A percentile compares a stretch with the other conserved stretches of the same genome.
Conservation (phyloP, 2,113 vertebrate genomes). For the Lepus europaeus region DNA sequence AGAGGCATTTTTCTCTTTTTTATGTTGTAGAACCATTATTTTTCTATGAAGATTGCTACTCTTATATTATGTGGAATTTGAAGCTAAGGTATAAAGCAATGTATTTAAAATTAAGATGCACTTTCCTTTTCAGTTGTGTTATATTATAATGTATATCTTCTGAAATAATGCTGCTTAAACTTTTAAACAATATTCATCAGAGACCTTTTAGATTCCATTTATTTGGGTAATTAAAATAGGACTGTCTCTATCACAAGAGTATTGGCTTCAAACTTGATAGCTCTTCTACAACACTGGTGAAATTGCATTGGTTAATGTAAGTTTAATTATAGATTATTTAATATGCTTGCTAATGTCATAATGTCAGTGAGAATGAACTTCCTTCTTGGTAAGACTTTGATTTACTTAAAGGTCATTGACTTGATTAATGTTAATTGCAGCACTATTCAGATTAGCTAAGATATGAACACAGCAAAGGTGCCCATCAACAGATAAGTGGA, state of each 20-base stretch:
- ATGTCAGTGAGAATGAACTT: slow-evolving; percentile 20
- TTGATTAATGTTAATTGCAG: not conserved
- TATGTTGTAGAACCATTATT: not conserved
- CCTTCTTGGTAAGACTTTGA: not conserved
- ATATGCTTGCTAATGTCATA: not conserved
- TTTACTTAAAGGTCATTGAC: slow-evolving; percentile 49
- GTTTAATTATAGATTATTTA: slow-evolving; percentile 47
- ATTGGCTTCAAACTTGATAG: not conserved
- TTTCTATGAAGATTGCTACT: not conserved
- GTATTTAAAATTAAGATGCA: not conserved
- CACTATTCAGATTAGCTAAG: no score
- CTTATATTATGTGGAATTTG: not conserved
- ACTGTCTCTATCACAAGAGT: not conserved
- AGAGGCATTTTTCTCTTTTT: not conserved
- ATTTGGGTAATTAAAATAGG: slow-evolving; percentile 41
- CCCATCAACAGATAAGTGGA: no score
- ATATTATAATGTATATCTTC: not conserved
- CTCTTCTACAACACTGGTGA: not conserved
- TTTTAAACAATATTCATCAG: not conserved
- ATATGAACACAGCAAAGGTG: no score
- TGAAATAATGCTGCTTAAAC: not conserved
- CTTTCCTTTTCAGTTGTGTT: not conserved
- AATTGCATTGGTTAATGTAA: not conserved
- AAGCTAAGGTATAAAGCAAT: not conserved
- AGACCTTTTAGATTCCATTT: slow-evolving; percentile 52